Evolutionary conservation across 2,888 invertebrate species (phyloP), one percentile per base, ranked within the genome.

Genomic region (Drosophila pseudotakahashii): DNA sequence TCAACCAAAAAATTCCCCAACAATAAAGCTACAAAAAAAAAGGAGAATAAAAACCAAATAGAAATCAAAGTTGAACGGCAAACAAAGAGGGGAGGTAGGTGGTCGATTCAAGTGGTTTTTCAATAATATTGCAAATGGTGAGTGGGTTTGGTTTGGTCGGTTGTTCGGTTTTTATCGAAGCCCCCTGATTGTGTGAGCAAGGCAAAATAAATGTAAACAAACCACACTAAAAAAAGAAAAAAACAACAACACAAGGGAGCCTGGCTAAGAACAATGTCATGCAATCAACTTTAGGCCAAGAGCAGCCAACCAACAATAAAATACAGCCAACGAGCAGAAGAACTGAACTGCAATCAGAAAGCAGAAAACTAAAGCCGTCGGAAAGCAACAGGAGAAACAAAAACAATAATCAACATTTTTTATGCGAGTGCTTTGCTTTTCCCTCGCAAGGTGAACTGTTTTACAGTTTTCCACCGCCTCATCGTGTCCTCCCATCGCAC

Each of bases 211-310:
- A 70, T 81, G 81, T 78, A 83, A 85, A 85, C 85, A 81, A 81
- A 67, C 69, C 71, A 70, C 77, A 19, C 19, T 19, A 19, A 19
- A 19, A 19, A 19, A 19, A 19, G 2, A 19, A 19, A 19, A 19
- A 19, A 19, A 19, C 1, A 19, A 19, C 19, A 19, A 19, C 19
- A 37, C 75, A 41, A 58, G 68, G 73, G 63, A 77, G 75, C 73
- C 73, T 76, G 83, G 83, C 84, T 86, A 81, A 86, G 87, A 81
- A 81, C 81, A 86, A 81, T 81, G 81, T 83, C 81, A 86, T 81
- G 81, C 81, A 81, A 81, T 81, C 81, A 81, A 86, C 81, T 81
- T 81, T 86, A 73, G 86, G 83, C 81, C 78, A 86, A 83, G 81
- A 83, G 83, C 81, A 77, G 52, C 59, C 62, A 70, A 59, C 59